Conservation (phyloP, 1,140 invertebrate genomes). For the Drosophila hydei region DNA sequence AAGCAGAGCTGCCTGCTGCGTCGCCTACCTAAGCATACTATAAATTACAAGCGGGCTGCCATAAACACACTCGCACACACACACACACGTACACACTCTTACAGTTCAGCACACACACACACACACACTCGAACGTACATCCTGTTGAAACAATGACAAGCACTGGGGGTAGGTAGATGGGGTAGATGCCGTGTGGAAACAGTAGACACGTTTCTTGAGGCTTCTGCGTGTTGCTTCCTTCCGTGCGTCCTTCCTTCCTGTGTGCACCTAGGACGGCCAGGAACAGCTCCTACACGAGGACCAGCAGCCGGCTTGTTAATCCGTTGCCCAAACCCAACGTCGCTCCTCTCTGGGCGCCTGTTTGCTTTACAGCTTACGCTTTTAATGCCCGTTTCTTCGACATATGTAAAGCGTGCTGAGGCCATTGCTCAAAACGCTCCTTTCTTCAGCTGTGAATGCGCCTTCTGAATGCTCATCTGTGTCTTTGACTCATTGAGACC, state of each 20-base stretch:
- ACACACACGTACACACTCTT: background rate
- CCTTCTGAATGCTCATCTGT: conserved; percentile 48
- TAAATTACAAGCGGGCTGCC: conserved; percentile 60
- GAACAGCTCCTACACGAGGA: background rate
- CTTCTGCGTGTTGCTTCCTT: conserved; percentile 59
- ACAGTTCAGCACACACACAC: conserved; percentile 13
- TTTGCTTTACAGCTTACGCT: conserved; percentile 51
- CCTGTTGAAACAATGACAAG: conserved; percentile 54
- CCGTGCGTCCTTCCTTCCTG: conserved; percentile 49
- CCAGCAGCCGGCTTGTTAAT: conserved; percentile 34
- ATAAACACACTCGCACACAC: conserved; percentile 44
- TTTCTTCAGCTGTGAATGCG: conserved; percentile 35
- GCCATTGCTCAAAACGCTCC: conserved; percentile 46
- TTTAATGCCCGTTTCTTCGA: conserved; percentile 47
- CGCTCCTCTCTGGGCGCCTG: conserved; percentile 7
- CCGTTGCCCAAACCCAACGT: conserved; percentile 1
- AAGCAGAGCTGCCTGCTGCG: conserved; percentile 40
- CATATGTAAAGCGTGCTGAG: conserved; percentile 48
- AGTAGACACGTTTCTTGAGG: conserved; percentile 62
- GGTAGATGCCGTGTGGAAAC: conserved; percentile 35
- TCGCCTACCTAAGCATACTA: conserved; percentile 51
- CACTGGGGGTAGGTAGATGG: background rate
- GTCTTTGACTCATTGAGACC: conserved; percentile 25
- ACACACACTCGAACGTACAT: conserved; percentile 42
- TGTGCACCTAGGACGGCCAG: conserved; percentile 13